Conservation (phyloP, 2,888 invertebrate genomes). For the Lepidonotus clava region DNA sequence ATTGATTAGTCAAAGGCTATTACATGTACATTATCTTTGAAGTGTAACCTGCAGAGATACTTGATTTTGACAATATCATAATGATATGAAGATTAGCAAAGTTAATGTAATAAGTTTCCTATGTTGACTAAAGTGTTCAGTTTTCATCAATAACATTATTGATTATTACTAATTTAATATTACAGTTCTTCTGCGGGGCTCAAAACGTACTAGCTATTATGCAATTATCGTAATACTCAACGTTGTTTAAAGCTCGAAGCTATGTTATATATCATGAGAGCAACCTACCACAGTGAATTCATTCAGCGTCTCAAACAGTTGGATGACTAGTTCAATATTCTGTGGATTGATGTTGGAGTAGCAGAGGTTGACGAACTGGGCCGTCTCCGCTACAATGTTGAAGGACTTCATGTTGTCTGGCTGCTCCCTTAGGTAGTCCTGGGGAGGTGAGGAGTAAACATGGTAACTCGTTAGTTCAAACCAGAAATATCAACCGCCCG, state of each 20-base stretch:
- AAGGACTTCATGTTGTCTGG: conserved; percentile 81
- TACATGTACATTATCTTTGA: too few relatives aligned
- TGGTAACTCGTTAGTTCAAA: too few relatives aligned
- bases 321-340: conserved; percentile 78
- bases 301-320: conserved; percentile 79
- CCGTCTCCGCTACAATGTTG: conserved; percentile 80
- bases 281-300: conserved; percentile 79
- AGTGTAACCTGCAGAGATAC: not conserved
- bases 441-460: not conserved
- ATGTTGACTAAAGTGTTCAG: too few relatives aligned
- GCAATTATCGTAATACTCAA: not conserved
- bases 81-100: too few relatives aligned
- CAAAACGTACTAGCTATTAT: not conserved
- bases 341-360: conserved; percentile 79
- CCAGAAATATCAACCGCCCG: too few relatives aligned
- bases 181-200: too few relatives aligned
- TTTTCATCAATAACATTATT: too few relatives aligned
- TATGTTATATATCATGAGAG: too few relatives aligned
- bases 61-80: too few relatives aligned
- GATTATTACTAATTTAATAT: too few relatives aligned
- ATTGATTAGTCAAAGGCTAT: too few relatives aligned
- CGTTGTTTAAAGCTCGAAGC: not conserved
- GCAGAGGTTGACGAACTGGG: conserved; percentile 79
- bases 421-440: conserved; percentile 80
- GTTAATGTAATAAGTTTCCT: too few relatives aligned